Base-by-base conservation (phyloP, 2,113 vertebrate species). In the Rhineura floridana region DNA sequence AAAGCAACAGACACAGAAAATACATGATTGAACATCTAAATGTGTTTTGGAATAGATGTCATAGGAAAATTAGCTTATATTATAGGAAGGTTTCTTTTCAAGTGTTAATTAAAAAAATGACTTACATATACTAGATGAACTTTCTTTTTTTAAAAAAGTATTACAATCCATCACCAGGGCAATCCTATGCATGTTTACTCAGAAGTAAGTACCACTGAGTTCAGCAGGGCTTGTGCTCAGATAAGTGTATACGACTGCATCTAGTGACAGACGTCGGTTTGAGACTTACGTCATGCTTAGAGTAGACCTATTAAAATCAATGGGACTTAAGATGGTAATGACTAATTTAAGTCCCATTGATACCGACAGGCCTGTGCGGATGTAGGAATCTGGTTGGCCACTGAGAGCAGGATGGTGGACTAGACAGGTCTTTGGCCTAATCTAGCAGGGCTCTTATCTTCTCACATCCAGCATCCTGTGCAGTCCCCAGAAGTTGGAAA, bases 11-110 rank as follows among this genome's bases (percentile, higher is more conserved):
- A 79, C 28, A 86, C 80, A 87, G 48, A 33, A n/a, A n/a, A n/a
- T n/a, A 25, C 48, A 15, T 33, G 5, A 13, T 6, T 12, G 28
- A 9, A n/a, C n/a, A n/a, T n/a, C 28, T n/a, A 87, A 63, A 69
- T 21, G n/a, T 42, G 76, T 87, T 88, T 86, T 78, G 73, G 48
- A n/a, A 78, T 89, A 75, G 88, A 91, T 90, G 77, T n/a, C 72
- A 86, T 13, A 83, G 23, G 30, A 50, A 21, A 83, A 82, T 88
- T 72, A 87, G 15, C 30, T 90, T 84, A 28, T 21, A 79, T 80
- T 28, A 42, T 15, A 78, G 36, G 33, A 19, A 91, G 73, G 0
- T 0, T 77, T 50, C 70, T 75, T 86, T 77, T 90, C 77, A 88
- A 52, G 70, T 3, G n/a, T 63, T 33, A 86, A 87, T 42, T 15